Evolutionary conservation across 2,113 vertebrate genomes (phyloP).

Genomic region (Strix uralensis): DNA sequence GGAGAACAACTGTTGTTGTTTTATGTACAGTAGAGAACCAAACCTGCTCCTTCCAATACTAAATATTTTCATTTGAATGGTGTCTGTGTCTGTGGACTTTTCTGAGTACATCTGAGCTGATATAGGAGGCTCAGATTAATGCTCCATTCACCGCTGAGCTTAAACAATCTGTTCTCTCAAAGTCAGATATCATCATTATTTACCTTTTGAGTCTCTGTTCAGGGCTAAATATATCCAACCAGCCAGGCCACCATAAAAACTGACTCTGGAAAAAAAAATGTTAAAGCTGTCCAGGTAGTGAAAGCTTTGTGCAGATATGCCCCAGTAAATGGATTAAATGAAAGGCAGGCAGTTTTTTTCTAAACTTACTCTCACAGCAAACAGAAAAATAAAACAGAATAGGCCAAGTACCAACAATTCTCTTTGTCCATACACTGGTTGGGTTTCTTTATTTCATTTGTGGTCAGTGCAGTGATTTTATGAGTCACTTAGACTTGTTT

Average conservation of each 20-base stretch:
- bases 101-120: neutral
- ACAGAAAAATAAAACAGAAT: neutral
- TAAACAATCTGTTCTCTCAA: neutral
- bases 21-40: neutral
- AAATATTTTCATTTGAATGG: neutral
- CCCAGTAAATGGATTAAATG: neutral
- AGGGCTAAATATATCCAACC: conserved; percentile 34
- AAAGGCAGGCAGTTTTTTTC: neutral
- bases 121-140: neutral
- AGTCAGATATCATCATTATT: neutral
- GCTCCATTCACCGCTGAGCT: neutral
- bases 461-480: neutral
- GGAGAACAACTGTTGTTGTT: neutral
- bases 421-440: neutral
- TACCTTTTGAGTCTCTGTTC: neutral
- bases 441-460: neutral
- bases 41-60: neutral
- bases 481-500: neutral
- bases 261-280: conserved; percentile 9
- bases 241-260: neutral
- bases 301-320: conserved; percentile 16
- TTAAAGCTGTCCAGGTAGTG: neutral
- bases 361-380: neutral
- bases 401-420: neutral
- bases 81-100: neutral